Base-by-base conservation (phyloP, 2,113 vertebrate genomes). In the Saccopteryx bilineata region DNA sequence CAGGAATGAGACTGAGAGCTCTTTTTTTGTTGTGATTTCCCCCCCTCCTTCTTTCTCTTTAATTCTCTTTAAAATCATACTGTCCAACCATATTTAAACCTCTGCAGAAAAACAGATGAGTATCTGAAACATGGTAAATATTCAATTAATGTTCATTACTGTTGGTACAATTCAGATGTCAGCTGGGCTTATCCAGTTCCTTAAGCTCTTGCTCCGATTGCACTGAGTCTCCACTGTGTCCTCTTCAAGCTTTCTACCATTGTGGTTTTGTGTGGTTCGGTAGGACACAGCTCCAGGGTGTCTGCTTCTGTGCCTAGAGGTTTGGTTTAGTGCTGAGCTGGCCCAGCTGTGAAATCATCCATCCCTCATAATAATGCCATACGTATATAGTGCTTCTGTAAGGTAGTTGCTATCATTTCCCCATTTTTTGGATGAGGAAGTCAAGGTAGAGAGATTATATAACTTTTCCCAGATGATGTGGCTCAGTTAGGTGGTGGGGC, bases 51-150 rank as follows among this genome's bases (percentile, higher is more conserved):
- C 46, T 91, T 50, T 33, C 14, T 95, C 50, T 80, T 87, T 82
- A 65, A 81, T 93, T 76, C 81, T 79, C 18, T 39, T 87, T 65
- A 63, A 90, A 83, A 92, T 83, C 39, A 48, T 33, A 21, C 31
- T 86, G 87, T 46, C 78, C 83, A 69, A 69, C n/a, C 48, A 90
- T 61, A 46, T 74, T 74, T 72, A 78, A 82, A 88, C 24, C 7
- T 78, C 87, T 52, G 23, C 11, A 50, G 87, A 65, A 56, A 85
- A 92, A 74, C n/a, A 79, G 50, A 46, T 78, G 84, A 33, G 50
- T 50, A 7, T 80, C 87, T 17, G 7, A 71, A 54, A 7, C 26
- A 3, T 3, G 75, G 75, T 33, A 91, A 48, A 24, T n/a, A 56
- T 33, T 75, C n/a, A 24, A 5, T 87, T 48, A 50, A 24, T 2